Conservation (phyloP, 37 sponge, comb jelly and placozoan genomes). For the Eunapius fragilis region DNA sequence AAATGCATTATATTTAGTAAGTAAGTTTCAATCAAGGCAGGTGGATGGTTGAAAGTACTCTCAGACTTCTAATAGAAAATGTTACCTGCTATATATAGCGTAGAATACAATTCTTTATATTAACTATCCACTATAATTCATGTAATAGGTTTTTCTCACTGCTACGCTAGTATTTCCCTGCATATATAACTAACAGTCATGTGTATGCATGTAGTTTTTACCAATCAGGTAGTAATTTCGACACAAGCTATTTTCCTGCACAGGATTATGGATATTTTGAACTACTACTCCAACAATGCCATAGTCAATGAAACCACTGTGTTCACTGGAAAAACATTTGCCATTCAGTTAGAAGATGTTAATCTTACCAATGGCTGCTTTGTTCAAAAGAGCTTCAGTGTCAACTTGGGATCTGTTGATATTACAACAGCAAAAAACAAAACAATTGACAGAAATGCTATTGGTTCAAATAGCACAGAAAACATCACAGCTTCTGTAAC, state of each 20-base stretch:
- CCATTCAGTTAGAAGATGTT: constrained; percentile 40
- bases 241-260: too few relatives aligned
- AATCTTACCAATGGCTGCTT: background rate
- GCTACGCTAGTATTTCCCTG: too few relatives aligned
- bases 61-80: too few relatives aligned
- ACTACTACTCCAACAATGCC: background rate
- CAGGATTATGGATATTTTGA: background rate
- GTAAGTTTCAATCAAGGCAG: too few relatives aligned
- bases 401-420: constrained; percentile 41
- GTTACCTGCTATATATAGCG: too few relatives aligned
- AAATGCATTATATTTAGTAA: too few relatives aligned
- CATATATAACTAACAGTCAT: background rate
- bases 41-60: too few relatives aligned
- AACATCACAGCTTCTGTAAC: background rate
- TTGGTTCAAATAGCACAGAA: background rate
- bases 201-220: too few relatives aligned
- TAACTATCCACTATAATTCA: too few relatives aligned
- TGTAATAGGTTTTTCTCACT: too few relatives aligned
- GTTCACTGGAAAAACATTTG: constrained; percentile 7
- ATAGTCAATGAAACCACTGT: background rate
- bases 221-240: too few relatives aligned
- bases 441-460: background rate
- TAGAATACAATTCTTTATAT: too few relatives aligned
- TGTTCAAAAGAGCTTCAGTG: constrained; percentile 17
- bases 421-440: background rate